phyloP scores from a whole-genome alignment of 2,888 invertebrate genomes.

The Dusona sp. region DNA sequence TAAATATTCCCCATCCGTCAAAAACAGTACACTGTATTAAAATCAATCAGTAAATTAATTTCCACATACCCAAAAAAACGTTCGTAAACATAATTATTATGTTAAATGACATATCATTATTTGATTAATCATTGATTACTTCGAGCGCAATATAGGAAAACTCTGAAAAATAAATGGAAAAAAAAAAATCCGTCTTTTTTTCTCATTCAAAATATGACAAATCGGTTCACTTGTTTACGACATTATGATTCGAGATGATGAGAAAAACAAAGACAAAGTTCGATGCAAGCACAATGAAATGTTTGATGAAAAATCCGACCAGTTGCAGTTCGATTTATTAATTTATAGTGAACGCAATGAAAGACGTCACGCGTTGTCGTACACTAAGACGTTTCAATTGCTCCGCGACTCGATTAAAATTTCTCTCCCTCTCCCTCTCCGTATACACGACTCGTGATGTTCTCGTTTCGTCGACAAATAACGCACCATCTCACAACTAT shows the following conservation, averaged over 20 bases:
- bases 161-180: background rate
- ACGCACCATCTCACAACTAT: constrained; percentile 27
- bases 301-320: constrained; percentile 18
- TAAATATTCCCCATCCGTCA: background rate
- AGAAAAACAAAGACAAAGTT: background rate
- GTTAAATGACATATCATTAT: background rate
- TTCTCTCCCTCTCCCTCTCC: constrained; percentile 23
- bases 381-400: constrained; percentile 43
- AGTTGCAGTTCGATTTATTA: constrained; percentile 48
- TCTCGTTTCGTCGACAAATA: constrained; percentile 46
- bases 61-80: background rate
- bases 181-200: background rate
- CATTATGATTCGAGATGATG: background rate
- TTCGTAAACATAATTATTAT: background rate
- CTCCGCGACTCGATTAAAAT: constrained; percentile 40
- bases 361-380: constrained; percentile 30
- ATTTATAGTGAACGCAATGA: constrained; percentile 43
- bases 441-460: constrained; percentile 13
- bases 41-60: background rate
- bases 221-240: background rate
- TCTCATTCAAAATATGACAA: background rate
- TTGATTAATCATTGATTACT: background rate
- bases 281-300: background rate
- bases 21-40: background rate
- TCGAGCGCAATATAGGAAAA: background rate